Percentiles rank a stretch among this genome's conserved stretches.
Conservation (phyloP, 1,140 invertebrate genomes). For the Vanessa atalanta region DNA sequence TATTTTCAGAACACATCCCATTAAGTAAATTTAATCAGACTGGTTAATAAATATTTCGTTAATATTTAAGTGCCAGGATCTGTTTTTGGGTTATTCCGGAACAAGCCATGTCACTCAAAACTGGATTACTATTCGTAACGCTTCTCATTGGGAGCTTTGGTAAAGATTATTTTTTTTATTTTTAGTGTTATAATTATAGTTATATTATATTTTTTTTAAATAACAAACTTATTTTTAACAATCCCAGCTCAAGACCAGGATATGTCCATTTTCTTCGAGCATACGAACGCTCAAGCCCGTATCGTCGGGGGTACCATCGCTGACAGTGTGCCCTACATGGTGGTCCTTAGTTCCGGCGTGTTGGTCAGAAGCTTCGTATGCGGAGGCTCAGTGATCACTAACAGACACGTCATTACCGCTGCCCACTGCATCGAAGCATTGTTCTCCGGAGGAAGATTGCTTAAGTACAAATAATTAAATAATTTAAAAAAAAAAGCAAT, state of each 20-base stretch:
- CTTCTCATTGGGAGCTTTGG: constrained; percentile 46
- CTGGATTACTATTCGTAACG: constrained; percentile 36
- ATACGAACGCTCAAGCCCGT: constrained; percentile 39
- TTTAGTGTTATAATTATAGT: too few species aligned
- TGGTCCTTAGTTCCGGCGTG: constrained; percentile 49
- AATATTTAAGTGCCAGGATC: not conserved
- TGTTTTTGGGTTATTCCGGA: not conserved
- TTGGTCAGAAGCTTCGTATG: constrained; percentile 51
- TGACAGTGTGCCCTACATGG: constrained; percentile 53
- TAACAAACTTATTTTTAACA: too few species aligned
- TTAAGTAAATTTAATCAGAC: not conserved
- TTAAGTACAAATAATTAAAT: constrained; percentile 1
- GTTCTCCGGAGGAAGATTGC: not conserved
- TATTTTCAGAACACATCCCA: too few species aligned
- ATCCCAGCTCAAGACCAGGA: constrained; percentile 39
- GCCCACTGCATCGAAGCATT: constrained; percentile 60
- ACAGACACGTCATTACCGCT: constrained; percentile 57
- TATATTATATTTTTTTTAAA: too few species aligned
- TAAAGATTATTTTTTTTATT: constrained; percentile 7
- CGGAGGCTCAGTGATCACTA: constrained; percentile 56
- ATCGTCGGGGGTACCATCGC: constrained; percentile 52
- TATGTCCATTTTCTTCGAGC: constrained; percentile 47
- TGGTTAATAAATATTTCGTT: not conserved
- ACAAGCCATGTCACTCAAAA: constrained; percentile 40
- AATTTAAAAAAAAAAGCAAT: not conserved